A percentile compares a stretch with the other conserved stretches of the same genome.
phyloP scores from a whole-genome alignment of 2,113 vertebrate genomes.

The Eulacestoma nigropectus region DNA sequence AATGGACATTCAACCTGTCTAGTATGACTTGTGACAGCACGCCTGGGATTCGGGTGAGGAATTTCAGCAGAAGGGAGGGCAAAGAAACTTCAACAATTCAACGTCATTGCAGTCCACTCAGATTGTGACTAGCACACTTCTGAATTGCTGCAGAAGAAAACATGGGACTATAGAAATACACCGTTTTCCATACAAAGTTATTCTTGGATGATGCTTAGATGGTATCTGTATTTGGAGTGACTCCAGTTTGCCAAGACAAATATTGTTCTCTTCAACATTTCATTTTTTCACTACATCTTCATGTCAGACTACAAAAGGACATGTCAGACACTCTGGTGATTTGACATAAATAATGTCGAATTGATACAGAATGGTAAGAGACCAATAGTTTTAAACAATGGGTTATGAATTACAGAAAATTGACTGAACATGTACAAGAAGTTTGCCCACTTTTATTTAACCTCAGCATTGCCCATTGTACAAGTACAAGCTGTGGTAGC shows the following conservation, averaged over 20 bases:
- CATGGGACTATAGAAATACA: not conserved
- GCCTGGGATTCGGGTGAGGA: not conserved
- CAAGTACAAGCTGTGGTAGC: not conserved
- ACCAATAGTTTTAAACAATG: not conserved
- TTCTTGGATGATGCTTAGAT: conserved; percentile 2
- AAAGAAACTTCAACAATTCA: not conserved
- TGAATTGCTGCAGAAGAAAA: not conserved
- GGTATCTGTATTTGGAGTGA: not conserved
- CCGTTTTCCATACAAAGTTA: not conserved
- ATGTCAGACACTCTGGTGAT: not conserved
- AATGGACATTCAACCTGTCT: not conserved
- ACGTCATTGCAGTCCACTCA: not conserved
- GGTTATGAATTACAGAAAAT: not conserved
- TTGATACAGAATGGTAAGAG: not conserved
- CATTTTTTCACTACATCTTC: not conserved
- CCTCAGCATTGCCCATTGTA: not conserved
- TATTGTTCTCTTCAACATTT: not conserved
- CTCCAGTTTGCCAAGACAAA: not conserved
- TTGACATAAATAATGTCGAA: not conserved
- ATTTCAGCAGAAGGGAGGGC: not conserved
- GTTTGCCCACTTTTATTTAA: not conserved
- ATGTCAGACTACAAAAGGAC: not conserved
- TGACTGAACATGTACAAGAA: not conserved
- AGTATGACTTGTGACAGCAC: not conserved
- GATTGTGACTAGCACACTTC: not conserved